Evolutionary conservation across 1,140 invertebrate genomes (phyloP).

Genomic region (Dendroctonus valens): DNA sequence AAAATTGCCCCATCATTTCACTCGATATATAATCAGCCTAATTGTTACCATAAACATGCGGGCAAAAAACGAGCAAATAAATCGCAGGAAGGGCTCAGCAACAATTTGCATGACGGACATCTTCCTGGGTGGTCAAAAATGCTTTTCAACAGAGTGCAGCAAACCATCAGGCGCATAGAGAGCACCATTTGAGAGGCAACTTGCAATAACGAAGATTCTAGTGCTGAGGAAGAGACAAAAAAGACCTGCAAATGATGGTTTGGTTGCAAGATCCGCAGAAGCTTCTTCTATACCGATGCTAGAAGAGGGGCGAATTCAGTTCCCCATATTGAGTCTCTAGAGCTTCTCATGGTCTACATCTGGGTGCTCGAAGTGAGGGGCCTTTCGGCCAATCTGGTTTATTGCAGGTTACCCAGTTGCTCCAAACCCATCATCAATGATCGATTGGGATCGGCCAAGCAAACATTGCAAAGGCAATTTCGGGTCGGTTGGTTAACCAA

Average conservation of each 20-base stretch:
- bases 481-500: too few relatives aligned
- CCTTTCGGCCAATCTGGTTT: slow-evolving; percentile 3
- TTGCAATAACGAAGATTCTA: too few relatives aligned
- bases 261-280: not conserved
- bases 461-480: too few relatives aligned
- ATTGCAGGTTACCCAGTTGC: not conserved
- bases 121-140: too few relatives aligned
- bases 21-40: not conserved
- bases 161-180: too few relatives aligned
- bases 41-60: too few relatives aligned
- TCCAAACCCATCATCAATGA: not conserved
- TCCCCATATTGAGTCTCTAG: not conserved
- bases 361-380: not conserved
- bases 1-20: not conserved
- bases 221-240: not conserved
- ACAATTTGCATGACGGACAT: too few relatives aligned
- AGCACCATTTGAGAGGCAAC: too few relatives aligned
- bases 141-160: too few relatives aligned
- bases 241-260: not conserved
- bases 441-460: not conserved
- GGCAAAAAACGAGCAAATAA: too few relatives aligned
- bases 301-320: not conserved
- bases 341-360: not conserved
- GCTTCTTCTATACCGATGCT: not conserved
- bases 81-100: too few relatives aligned